Evolutionary conservation across 1,140 invertebrate species (phyloP).

Genomic region (Gryon sp.): DNA sequence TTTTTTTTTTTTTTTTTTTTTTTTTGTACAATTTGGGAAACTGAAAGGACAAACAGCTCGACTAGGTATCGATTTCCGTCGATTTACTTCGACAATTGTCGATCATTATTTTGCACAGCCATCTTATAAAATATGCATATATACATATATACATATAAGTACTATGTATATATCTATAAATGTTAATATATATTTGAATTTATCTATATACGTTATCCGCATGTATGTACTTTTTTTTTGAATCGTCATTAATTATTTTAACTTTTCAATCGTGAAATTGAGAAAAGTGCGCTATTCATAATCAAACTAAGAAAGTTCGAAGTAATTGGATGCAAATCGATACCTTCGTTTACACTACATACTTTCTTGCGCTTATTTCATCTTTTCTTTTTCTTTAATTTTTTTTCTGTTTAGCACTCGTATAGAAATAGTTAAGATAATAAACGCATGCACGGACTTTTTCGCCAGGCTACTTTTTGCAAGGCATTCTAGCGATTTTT

Average conservation of each 20-base stretch:
- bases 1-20: too few relatives aligned
- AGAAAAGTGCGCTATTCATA: conserved; percentile 32
- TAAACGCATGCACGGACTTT: conserved; percentile 40
- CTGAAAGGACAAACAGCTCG: conserved; percentile 19
- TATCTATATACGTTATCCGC: conserved; percentile 18
- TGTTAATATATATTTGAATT: conserved; percentile 27
- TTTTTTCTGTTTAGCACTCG: conserved; percentile 3
- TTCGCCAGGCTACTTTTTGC: conserved; percentile 40
- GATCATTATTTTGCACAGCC: conserved; percentile 42
- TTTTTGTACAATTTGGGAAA: conserved; percentile 45
- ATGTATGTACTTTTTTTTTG: conserved; percentile 19
- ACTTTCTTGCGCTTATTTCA: conserved; percentile 31
- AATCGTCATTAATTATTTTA: conserved; percentile 3
- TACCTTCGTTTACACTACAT: conserved; percentile 23
- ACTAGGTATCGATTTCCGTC: conserved; percentile 19
- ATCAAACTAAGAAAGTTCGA: conserved; percentile 31
- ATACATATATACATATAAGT: not conserved
- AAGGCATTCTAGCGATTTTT: conserved; percentile 57
- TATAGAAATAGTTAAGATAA: conserved; percentile 50
- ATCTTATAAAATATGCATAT: conserved; percentile 37
- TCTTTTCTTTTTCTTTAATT: conserved; percentile 20
- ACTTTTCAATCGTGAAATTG: conserved; percentile 27
- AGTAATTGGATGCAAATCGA: conserved; percentile 22
- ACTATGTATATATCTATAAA: conserved; percentile 22
- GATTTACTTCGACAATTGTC: conserved; percentile 34